Base-by-base conservation (phyloP, 2,888 invertebrate genomes). In the Seira sanloemensis region DNA sequence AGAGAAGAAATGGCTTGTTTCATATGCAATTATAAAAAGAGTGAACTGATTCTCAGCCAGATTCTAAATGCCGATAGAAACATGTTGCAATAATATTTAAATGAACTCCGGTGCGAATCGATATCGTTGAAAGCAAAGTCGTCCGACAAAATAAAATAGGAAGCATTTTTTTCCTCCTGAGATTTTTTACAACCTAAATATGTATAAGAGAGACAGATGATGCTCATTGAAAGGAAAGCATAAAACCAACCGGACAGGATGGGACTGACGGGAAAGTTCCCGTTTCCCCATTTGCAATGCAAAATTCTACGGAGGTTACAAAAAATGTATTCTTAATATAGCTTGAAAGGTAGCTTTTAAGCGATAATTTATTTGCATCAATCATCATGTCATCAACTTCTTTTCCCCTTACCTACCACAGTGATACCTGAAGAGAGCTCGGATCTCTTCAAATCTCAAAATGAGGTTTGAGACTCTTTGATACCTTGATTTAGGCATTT, bases 311-410 rank as follows among this genome's bases (percentile, higher is more conserved):
- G 37, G 4, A 37, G n/a, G 5, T 37, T 37, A 12, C 37, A 37
- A 4, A 37, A 37, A 37, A 37, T n/a, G n/a, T n/a, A n/a, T n/a
- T 37, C 37, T 7, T 12, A 37, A 37, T 37, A 37, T n/a, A 37
- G 12, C 37, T 37, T 4, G 37, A 12, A 37, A 37, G 37, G 37
- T 37, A 37, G n/a, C 37, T 12, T 12, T 4, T 37, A 58, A 62
- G 24, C n/a, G 18, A 72, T 67, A 73, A 73, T 73, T 79, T 66
- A 66, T 79, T 79, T 79, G 66, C 79, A 73, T 79, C 79, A 79
- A 79, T 73, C 79, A 79, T 73, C 72, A 73, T 73, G 79, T 79
- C 79, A 78, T 73, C 79, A 79, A 77, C 25, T 77, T 67, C 24
- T 73, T 54, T 46, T 46, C 54, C 54, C 37, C 71, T 24, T 67